These are phyloP conservation scores for Cephus rjabovi DNA, from an alignment of 2,888 invertebrate species.

Conservation along the genomic window DNA sequence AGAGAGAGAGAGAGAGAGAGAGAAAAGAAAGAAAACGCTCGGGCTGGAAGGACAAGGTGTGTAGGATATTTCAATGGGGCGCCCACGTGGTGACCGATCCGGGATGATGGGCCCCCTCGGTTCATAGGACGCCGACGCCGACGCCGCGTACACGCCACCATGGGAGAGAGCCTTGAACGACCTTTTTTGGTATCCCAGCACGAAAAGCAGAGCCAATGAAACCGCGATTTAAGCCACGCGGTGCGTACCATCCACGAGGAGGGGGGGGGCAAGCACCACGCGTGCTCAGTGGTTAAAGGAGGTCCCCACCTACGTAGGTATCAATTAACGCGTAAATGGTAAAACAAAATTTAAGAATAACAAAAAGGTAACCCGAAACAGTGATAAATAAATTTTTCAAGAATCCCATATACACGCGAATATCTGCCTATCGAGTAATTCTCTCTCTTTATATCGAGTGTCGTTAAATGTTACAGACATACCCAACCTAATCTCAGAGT, in stretches of 20 bases:
- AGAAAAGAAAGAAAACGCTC: slow-evolving; percentile 6
- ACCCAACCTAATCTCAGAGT: too few species aligned
- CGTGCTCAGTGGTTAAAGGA: neutral
- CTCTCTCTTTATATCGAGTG: too few species aligned
- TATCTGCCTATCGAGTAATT: too few species aligned
- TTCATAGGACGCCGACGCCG: neutral
- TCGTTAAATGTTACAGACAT: too few species aligned
- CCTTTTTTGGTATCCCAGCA: slow-evolving; percentile 39
- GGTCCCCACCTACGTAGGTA: neutral
- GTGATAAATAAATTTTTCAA: neutral
- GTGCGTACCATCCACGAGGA: neutral
- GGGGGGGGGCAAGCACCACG: neutral
- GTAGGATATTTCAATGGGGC: slow-evolving; percentile 47
- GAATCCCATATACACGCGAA: too few species aligned
- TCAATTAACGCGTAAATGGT: neutral
- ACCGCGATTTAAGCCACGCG: neutral
- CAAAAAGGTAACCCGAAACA: neutral
- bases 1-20: slow-evolving; percentile 5
- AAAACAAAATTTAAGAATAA: neutral
- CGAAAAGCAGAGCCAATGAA: slow-evolving; percentile 13
- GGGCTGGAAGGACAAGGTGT: slow-evolving; percentile 28
- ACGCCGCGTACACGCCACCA: neutral
- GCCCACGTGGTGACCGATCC: slow-evolving; percentile 24
- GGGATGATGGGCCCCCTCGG: slow-evolving; percentile 16
- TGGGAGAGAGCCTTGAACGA: slow-evolving; percentile 33